Conservation (phyloP, 1,140 invertebrate genomes). For the Anoplolepis gracilipes region DNA sequence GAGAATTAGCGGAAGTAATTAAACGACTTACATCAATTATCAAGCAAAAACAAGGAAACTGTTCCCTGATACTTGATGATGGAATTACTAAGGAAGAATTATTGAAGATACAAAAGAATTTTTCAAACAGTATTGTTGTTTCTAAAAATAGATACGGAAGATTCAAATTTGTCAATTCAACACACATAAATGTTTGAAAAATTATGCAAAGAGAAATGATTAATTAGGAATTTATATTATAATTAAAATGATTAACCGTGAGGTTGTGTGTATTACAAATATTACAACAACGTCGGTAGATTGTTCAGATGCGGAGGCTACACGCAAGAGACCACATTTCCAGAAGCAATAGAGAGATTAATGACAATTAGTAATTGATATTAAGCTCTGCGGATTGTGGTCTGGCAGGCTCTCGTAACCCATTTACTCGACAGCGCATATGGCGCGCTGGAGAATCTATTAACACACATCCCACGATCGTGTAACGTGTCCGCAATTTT, state of each 20-base stretch:
- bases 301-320: neutral
- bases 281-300: neutral
- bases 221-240: neutral
- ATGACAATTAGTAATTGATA: constrained; percentile 58
- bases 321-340: constrained; percentile 14
- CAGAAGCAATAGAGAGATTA: constrained; percentile 34
- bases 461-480: constrained; percentile 38
- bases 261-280: neutral
- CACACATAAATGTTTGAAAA: neutral
- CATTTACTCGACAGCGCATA: constrained; percentile 40
- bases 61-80: neutral
- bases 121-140: neutral
- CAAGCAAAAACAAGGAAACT: neutral
- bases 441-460: constrained; percentile 40
- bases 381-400: constrained; percentile 57
- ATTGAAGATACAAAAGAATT: neutral
- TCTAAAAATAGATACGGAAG: neutral
- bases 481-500: constrained; percentile 9
- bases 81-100: neutral
- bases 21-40: constrained; percentile 37
- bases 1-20: constrained; percentile 3
- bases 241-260: neutral
- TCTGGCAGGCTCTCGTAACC: constrained; percentile 53
- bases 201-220: neutral
- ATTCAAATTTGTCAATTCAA: neutral